Base-by-base conservation (phyloP, 2,113 vertebrate genomes). In the Castor canadensis region DNA sequence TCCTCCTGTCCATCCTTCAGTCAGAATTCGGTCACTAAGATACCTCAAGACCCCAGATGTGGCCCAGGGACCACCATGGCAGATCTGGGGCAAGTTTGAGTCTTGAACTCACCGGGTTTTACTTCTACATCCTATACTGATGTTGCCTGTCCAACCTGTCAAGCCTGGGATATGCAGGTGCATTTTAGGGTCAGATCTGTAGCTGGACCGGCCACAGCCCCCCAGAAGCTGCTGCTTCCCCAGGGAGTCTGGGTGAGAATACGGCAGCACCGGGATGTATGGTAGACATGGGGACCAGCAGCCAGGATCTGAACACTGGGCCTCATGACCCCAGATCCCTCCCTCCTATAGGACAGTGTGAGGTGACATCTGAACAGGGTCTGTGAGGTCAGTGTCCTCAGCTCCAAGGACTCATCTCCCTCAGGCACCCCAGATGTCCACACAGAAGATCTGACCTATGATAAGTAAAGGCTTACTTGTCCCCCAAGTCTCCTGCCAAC, bases 11-110 rank as follows among this genome's bases (percentile, higher is more conserved):
- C 24, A 16, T n/a, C 73, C 73, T 64, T 40, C 28, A 1, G 38
- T 43, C 19, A 20, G 19, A 6, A 1, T 32, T 10, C 2, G 0
- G 66, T 40, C 77, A 28, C 35, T 1, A 40, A 60, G 62, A 40
- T 28, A 45, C 26, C 54, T 72, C 47, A 11, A 0, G 5, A 24
- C 32, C 66, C 26, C 35, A 32, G 60, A 16, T 5, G 0, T 8
- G 24, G 40, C 13, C 30, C 22, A 6, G 19, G 40, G 35, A 56
- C 60, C 17, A 35, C 35, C 38, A 35, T 35, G 64, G 35, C 32
- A 10, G 52, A 38, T 75, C 1, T 17, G 77, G 69, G 35, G 22
- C 56, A 76, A 38, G 32, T 38, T 56, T 58, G 82, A 45, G 49
- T 47, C 79, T 20, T 73, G n/a, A 38, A 28, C 38, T 64, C 52